These are phyloP conservation scores for Lacanobia oleracea DNA, from an alignment of 2,888 invertebrate species.

Conservation along the genomic window DNA sequence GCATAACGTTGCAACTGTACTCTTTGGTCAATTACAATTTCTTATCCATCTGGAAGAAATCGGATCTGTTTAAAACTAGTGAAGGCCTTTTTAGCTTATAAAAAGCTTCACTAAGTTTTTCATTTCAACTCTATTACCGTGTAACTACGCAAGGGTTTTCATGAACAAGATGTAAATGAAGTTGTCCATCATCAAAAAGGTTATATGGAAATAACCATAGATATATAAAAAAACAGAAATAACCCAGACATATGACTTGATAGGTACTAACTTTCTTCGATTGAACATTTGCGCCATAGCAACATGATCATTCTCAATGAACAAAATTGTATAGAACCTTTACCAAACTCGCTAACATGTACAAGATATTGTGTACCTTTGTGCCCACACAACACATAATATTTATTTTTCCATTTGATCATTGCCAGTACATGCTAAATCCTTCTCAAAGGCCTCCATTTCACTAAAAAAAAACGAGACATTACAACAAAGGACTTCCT, in stretches of 20 bases:
- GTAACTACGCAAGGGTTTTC: too few species aligned
- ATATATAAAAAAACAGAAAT: too few species aligned
- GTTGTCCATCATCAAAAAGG: background rate
- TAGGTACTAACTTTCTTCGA: background rate
- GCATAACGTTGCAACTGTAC: too few species aligned
- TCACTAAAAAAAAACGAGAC: constrained; percentile 16
- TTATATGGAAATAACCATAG: too few species aligned
- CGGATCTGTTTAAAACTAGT: too few species aligned
- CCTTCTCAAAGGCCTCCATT: background rate
- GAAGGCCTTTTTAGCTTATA: background rate
- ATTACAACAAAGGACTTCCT: constrained; percentile 6
- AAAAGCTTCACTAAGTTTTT: background rate
- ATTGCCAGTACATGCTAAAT: background rate
- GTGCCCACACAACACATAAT: background rate
- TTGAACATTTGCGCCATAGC: background rate
- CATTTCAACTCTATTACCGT: background rate
- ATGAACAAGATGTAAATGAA: too few species aligned
- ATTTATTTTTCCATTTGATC: constrained; percentile 17
- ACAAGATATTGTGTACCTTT: background rate
- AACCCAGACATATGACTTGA: background rate
- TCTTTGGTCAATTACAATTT: too few species aligned
- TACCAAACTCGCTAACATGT: background rate
- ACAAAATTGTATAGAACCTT: background rate
- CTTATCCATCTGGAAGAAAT: too few species aligned
- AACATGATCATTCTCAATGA: background rate